phyloP scores from a whole-genome alignment of 2,888 invertebrate species.

The Pharmacophagus antenor region DNA sequence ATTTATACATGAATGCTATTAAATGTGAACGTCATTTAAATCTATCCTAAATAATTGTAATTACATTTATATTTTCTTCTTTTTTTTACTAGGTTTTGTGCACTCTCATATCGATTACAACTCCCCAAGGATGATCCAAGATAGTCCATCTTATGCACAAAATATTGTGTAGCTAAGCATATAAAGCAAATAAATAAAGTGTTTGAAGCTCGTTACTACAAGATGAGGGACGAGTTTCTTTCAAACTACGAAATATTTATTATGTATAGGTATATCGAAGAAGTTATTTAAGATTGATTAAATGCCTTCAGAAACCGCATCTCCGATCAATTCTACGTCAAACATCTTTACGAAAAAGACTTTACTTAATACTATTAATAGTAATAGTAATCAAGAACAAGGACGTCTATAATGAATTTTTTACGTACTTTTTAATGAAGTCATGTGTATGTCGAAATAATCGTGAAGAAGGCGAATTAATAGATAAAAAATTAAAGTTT shows the following conservation, averaged over 20 bases:
- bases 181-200: not conserved
- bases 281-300: no score
- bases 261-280: not conserved
- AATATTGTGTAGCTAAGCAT: no score
- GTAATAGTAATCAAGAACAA: not conserved
- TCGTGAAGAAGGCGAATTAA: not conserved
- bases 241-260: not conserved
- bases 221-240: not conserved
- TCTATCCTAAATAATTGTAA: no score
- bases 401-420: not conserved
- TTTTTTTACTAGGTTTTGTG: no score
- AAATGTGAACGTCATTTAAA: no score
- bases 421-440: not conserved
- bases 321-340: not conserved
- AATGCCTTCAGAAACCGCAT: no score
- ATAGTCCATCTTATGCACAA: no score
- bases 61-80: no score
- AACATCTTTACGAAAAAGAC: no score
- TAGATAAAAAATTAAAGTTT: not conserved
- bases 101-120: no score
- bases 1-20: no score
- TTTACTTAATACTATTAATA: not conserved
- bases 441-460: not conserved
- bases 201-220: not conserved
- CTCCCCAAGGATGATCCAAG: no score